Conservation (phyloP, 2,888 invertebrate genomes). For the Priapulus caudatus region DNA sequence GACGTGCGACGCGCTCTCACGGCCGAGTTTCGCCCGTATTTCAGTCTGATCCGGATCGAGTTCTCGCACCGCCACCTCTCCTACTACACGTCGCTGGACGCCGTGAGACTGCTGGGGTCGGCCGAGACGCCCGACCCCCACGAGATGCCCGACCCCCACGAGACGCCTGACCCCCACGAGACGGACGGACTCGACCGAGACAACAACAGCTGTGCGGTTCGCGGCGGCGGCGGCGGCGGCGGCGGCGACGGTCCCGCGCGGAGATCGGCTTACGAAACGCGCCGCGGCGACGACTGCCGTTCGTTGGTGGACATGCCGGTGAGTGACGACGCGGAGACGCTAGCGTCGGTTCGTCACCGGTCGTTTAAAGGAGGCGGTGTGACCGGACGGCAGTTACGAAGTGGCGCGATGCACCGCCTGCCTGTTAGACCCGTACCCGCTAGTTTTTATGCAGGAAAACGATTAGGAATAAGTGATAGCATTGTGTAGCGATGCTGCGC, state of each 20-base stretch:
- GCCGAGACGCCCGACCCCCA: slow-evolving; percentile 18
- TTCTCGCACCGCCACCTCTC: slow-evolving; percentile 66
- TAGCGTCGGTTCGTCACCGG: too few relatives aligned
- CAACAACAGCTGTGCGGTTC: background rate
- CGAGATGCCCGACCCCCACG: slow-evolving; percentile 10
- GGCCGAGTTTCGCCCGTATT: slow-evolving; percentile 27
- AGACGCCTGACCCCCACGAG: slow-evolving; percentile 10
- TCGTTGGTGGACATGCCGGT: too few relatives aligned
- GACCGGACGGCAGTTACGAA: too few relatives aligned
- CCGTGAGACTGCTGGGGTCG: slow-evolving; percentile 63
- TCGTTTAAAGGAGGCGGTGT: too few relatives aligned
- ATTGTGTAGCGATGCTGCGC: too few relatives aligned
- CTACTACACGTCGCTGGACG: slow-evolving; percentile 79
- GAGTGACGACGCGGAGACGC: too few relatives aligned
- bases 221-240: background rate
- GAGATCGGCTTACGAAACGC: background rate
- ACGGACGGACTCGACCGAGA: too few relatives aligned
- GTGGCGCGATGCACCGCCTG: too few relatives aligned
- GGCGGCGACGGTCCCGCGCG: background rate
- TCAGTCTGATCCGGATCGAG: slow-evolving; percentile 65
- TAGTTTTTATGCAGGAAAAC: too few relatives aligned
- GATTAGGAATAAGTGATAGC: too few relatives aligned
- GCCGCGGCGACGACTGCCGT: background rate
- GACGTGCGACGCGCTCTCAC: too few relatives aligned
- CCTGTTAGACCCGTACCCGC: too few relatives aligned